These are phyloP conservation scores for Cecropterus lyciades DNA, from an alignment of 1,140 invertebrate species.

Conservation along the genomic window DNA sequence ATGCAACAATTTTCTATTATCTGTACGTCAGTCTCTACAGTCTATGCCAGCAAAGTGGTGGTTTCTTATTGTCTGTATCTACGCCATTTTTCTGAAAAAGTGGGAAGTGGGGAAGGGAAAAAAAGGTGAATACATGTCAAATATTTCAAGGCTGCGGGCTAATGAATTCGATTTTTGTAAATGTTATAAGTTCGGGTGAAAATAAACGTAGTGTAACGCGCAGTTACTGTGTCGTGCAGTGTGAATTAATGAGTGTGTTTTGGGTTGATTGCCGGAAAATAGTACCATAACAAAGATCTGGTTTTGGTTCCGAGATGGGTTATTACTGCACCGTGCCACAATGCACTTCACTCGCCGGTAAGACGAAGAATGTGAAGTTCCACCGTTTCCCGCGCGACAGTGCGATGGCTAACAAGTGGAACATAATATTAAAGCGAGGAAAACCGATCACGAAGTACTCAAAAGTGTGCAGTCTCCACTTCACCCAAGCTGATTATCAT, in stretches of 20 bases:
- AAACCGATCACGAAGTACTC: slow-evolving; percentile 77
- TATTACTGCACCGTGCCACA: slow-evolving; percentile 82
- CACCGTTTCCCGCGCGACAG: slow-evolving; percentile 74
- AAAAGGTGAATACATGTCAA: slow-evolving; percentile 79
- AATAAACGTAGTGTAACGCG: slow-evolving; percentile 55
- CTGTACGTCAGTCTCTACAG: slow-evolving; percentile 26
- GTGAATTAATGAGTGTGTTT: slow-evolving; percentile 43
- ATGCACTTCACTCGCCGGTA: slow-evolving; percentile 80
- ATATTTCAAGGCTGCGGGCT: slow-evolving; percentile 81
- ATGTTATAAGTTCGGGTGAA: slow-evolving; percentile 72
- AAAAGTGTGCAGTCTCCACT: slow-evolving; percentile 80
- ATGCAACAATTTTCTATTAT: slow-evolving; percentile 10
- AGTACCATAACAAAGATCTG: slow-evolving; percentile 59
- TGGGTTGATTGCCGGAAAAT: slow-evolving; percentile 40
- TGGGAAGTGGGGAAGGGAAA: slow-evolving; percentile 76
- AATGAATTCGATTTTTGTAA: slow-evolving; percentile 78
- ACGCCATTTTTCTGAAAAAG: slow-evolving; percentile 70
- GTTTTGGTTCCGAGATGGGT: slow-evolving; percentile 60
- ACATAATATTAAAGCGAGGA: slow-evolving; percentile 70
- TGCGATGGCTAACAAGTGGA: slow-evolving; percentile 75
- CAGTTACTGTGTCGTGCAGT: slow-evolving; percentile 40
- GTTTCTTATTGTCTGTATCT: slow-evolving; percentile 22
- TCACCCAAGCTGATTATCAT: slow-evolving; percentile 77
- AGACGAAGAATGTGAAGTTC: slow-evolving; percentile 81
- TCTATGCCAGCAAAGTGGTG: slow-evolving; percentile 51